phyloP scores from a whole-genome alignment of 1,140 invertebrate genomes.

The Heliconius eleuchia region DNA sequence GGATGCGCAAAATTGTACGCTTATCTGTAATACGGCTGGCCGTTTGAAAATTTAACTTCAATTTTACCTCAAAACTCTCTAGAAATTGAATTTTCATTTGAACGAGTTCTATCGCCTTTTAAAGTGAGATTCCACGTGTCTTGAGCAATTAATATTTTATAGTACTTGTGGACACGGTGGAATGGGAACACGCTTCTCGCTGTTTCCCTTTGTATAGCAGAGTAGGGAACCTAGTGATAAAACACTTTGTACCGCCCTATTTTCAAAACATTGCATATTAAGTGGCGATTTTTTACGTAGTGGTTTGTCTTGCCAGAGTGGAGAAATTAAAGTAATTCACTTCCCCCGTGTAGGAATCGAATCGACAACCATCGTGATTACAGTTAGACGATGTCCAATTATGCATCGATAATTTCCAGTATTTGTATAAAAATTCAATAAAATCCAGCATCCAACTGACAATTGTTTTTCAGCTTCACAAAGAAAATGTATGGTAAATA shows the following conservation, averaged over 20 bases:
- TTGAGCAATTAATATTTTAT: not conserved
- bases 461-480: too few species aligned
- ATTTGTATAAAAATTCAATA: too few species aligned
- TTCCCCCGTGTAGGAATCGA: too few species aligned
- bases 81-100: slow-evolving; percentile 15
- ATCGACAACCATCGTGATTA: too few species aligned
- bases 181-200: too few species aligned
- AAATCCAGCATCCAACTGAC: too few species aligned
- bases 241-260: not conserved
- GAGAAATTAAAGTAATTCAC: not conserved
- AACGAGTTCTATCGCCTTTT: not conserved
- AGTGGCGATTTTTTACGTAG: not conserved
- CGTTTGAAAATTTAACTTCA: slow-evolving; percentile 4
- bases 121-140: not conserved
- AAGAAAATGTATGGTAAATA: too few species aligned
- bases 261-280: not conserved
- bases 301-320: not conserved
- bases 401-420: too few species aligned
- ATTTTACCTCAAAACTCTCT: not conserved
- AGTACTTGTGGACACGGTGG: not conserved
- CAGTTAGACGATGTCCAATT: too few species aligned
- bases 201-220: too few species aligned
- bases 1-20: not conserved
- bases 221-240: not conserved
- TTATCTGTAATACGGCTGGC: not conserved